phyloP scores from a whole-genome alignment of 2,888 invertebrate genomes.

The Acholoe squamosa region DNA sequence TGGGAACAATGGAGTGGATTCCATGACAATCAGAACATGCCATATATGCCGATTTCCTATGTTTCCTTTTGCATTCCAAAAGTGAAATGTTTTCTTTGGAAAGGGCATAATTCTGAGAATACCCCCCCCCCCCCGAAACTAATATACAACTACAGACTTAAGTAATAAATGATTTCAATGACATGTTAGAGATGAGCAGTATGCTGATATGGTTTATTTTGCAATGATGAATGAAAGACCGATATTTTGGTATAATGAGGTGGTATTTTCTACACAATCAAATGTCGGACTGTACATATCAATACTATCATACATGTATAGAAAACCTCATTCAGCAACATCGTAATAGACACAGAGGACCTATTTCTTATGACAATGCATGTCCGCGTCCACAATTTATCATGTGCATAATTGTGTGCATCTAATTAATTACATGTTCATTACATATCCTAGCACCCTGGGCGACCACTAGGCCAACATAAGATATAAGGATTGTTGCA shows the following conservation, averaged over 20 bases:
- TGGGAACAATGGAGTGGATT: too few species aligned
- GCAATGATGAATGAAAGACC: background rate
- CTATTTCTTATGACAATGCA: background rate
- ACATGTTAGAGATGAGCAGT: background rate
- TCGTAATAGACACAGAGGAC: background rate
- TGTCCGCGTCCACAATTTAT: background rate
- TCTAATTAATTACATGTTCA: background rate
- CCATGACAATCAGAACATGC: too few species aligned
- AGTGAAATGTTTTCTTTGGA: too few species aligned
- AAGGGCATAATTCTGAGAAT: too few species aligned
- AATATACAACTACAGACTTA: too few species aligned
- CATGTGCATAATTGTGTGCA: background rate
- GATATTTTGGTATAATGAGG: background rate
- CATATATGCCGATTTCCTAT: too few species aligned
- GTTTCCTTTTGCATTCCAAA: too few species aligned
- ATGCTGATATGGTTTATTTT: conserved; percentile 19
- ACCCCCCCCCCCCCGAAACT: too few species aligned
- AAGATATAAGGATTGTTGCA: background rate
- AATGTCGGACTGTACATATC: background rate
- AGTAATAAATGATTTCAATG: background rate
- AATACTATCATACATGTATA: too few species aligned
- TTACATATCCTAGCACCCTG: background rate
- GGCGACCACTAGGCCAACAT: background rate
- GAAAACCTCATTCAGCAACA: background rate
- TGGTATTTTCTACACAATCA: background rate